Base-by-base conservation (phyloP, 2,888 invertebrate genomes). In the Schizaphis graminum region DNA sequence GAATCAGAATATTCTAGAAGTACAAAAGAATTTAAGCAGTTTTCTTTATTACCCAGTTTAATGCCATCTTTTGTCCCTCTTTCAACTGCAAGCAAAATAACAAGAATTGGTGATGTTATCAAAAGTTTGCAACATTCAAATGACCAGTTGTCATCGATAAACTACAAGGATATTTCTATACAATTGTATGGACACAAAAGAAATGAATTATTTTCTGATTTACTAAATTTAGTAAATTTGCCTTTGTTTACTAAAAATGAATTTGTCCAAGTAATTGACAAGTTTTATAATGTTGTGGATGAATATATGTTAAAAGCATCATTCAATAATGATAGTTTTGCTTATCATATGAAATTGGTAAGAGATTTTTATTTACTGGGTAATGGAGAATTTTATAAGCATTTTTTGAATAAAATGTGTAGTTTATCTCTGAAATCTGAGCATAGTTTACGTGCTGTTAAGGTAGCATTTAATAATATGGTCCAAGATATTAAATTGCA, bases 311-410 rank as follows among this genome's bases (percentile, higher is more conserved):
- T 94, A 44, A 94, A 94, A 26, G 93, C 90, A 5, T 89, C 93
- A 8, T 90, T 90, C 86, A 57, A 67, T 61, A 49, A 94, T 28
- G 26, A 91, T 28, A 94, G 61, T 35, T 49, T 94, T 91, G 26
- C 2, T 0, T 41, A 91, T 49, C 90, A 94, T 86, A 90, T 94
- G 90, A 85, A 86, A 61, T 94, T 94, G 53, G 35, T 94, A 16
- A 90, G 93, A 49, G 93, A 94, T 91, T 94, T 94, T 90, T 94
- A 94, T 86, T 94, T 94, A 24, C 53, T 94, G 8, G 93, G 93
- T 53, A 91, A 94, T 49, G 93, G 93, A 21, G 86, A 94, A n/a
- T 94, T 94, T 86, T 94, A 61, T 90, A 86, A 47, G n/a, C 47
- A 90, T 13, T 94, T 94, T 85, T 94, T 94, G 21, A 94, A 90